A percentile compares a stretch with the other conserved stretches of the same genome.
Conservation (phyloP, 2,888 invertebrate genomes). For the Acrobasis consociella region DNA sequence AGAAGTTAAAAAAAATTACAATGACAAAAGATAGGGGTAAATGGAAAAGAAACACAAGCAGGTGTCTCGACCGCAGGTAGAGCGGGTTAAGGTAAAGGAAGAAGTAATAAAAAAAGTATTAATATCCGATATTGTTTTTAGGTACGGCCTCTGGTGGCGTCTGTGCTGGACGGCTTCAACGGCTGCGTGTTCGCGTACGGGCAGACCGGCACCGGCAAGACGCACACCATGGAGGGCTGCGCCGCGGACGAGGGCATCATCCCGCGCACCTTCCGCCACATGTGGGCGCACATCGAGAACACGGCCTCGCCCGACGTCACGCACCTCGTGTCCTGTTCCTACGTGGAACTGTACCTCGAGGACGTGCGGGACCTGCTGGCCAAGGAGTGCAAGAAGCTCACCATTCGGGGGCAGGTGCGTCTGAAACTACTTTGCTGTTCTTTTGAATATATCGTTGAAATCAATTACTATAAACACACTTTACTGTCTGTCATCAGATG, state of each 20-base stretch:
- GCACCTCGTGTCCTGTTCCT: constrained; percentile 97
- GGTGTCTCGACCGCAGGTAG: too few species aligned
- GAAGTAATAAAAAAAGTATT: too few species aligned
- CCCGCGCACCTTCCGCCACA: constrained; percentile 98
- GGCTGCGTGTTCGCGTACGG: constrained; percentile 99
- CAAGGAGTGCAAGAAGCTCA: constrained; percentile 90
- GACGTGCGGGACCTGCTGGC: constrained; percentile 88
- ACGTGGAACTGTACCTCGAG: constrained; percentile 98
- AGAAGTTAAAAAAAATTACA: too few species aligned
- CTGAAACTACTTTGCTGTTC: too few species aligned
- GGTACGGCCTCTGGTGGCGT: constrained; percentile 95
- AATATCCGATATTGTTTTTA: constrained; percentile 33
- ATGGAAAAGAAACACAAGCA: too few species aligned
- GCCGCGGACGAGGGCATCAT: constrained; percentile 91
- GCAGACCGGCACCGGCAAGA: constrained; percentile 98
- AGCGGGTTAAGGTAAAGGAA: too few species aligned
- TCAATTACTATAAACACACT: too few species aligned
- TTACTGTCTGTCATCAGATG: too few species aligned
- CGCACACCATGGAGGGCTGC: constrained; percentile 89
- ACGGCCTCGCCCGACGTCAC: constrained; percentile 94
- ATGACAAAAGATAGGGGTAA: too few species aligned
- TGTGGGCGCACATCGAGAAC: constrained; percentile 95
- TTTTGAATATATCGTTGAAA: too few species aligned
- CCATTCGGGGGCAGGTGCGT: constrained; percentile 76
- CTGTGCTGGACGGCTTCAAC: constrained; percentile 98